Base-by-base conservation (phyloP, 2,113 vertebrate species). In the Syrmaticus mikado region DNA sequence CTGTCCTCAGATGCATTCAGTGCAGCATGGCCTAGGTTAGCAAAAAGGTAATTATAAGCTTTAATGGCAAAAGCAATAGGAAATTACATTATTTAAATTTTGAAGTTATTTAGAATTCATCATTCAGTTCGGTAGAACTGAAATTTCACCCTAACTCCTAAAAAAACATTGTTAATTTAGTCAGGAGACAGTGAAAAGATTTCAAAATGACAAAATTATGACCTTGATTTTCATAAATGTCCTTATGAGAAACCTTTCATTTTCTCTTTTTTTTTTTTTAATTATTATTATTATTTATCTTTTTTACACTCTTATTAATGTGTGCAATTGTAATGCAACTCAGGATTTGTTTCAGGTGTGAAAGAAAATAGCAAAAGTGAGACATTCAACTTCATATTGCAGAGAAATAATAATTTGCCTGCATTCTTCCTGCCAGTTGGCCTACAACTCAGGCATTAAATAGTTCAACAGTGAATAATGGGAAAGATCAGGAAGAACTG, bases 321-420 rank as follows among this genome's bases (percentile, higher is more conserved):
- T 88, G 96, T 96, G 95, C 93, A 85, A 89, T 73, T 93, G 88
- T 90, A 62, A 86, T 95, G 96, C 96, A 98, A 95, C 94, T 95
- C 89, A 94, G 94, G 96, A 97, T 98, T 98, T 96, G 96, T 96
- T 91, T 94, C 91, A 85, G 89, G 81, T 96, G 94, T 93, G 95
- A 92, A 95, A 97, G 92, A 98, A 96, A 97, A 97, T 92, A 97
- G 93, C 84, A 53, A 76, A 97, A 90, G 88, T 95, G 84, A 97
- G 87, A 97, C 87, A 95, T 95, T 74, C 81, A 93, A 85, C 81
- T 96, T 96, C 90, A 88, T 87, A 85, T 97, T 97, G 92, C 93
- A 97, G 94, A 95, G 91, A 77, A 96, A 95, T 91, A 96, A 97
- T 97, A 96, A 87, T 98, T 97, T 92, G 86, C 87, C 80, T 95